Evolutionary conservation across 2,113 vertebrate species (phyloP), one percentile per base, ranked within the genome.

Genomic region (Cyanoliseus patagonus): DNA sequence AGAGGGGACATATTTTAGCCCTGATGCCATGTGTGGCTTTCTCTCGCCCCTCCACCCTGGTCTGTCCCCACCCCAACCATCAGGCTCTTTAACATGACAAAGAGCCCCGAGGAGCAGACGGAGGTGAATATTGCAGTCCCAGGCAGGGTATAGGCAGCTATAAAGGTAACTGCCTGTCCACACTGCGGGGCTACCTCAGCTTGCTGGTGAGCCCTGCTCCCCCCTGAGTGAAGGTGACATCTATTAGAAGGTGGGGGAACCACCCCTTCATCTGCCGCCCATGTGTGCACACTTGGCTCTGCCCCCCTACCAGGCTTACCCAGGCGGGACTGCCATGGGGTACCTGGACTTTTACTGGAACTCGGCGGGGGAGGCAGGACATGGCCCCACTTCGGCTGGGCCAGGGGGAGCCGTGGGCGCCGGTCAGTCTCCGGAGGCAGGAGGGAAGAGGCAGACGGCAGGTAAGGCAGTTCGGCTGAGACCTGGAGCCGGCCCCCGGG

Each of bases 11-110:
- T 94, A 85, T 49, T 92, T 94, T 82, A 96, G 55, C 52, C 42
- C 66, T 73, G 80, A 90, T 88, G 55, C 88, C 80, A 6, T 37
- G 68, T 24, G 69, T 59, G 17, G 7, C 52, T 47, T 25, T 79
- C 59, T n/a, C 49, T 49, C 6, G 41, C 35, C 10, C 61, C 44
- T 53, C 8, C 37, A 61, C 81, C 78, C 35, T 4, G 44, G 41
- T 23, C 75, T 62, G 79, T 94, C 85, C 87, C 94, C 96, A 93
- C 95, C 95, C 92, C 84, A 77, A 53, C 90, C 16, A 96, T 93
- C 93, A 85, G 63, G 53, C 63, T 94, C 64, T 96, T 97, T 96
- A 95, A 35, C 95, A 97, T 96, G 90, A 96, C 95, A 96, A 97
- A 95, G 95, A 52, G 72, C 85, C 64, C 28, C 7, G 24, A 90